Evolutionary conservation across 1,140 invertebrate species (phyloP), one percentile per base, ranked within the genome.

Genomic region (Apis mellifera): DNA sequence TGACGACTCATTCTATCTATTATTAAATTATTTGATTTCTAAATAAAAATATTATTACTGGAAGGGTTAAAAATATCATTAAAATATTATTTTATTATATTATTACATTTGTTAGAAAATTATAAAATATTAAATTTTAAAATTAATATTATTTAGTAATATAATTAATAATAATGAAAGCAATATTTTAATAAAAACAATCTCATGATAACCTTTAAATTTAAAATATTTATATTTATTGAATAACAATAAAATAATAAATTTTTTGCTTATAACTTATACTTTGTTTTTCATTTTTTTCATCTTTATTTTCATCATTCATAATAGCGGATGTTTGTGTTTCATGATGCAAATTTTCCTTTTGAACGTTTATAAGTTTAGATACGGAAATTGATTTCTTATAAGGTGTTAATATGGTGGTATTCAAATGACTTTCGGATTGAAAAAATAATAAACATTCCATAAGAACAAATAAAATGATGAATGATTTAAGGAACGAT

Each of bases 1-100:
- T 87, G 54, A 68, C 78, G 76, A n/a, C 2, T 21, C 3, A 68
- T 68, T 70, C 71, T 81, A 50, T 69, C 75, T 89, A 8, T 23
- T 5, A 48, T 62, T 57, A 83, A 70, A 75, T 75, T 54, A 59
- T 62, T 42, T 68, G 11, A 21, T 66, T 48, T 65, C 21, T 11
- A 71, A 15, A 50, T 71, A 17, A 21, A 78, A 50, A 66, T 48
- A 48, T n/a, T 21, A 52, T 64, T 62, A 64, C 17, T 50, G 21
- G 0, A 71, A 54, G 19, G 11, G 8, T 26, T 32, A 32, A 62
- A 15, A 17, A 1, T 17, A 2, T 8, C 23, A 64, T 60, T 23
- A 66, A 42, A 21, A 21, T 42, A 42, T 42, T 42, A 42, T 7
- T 42, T 42, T 7, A 2, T 42, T 42, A 42, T 7, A 42, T 42